These are phyloP conservation scores for Homarus gammarus DNA, from an alignment of 2,888 invertebrate species.

Conservation along the genomic window DNA sequence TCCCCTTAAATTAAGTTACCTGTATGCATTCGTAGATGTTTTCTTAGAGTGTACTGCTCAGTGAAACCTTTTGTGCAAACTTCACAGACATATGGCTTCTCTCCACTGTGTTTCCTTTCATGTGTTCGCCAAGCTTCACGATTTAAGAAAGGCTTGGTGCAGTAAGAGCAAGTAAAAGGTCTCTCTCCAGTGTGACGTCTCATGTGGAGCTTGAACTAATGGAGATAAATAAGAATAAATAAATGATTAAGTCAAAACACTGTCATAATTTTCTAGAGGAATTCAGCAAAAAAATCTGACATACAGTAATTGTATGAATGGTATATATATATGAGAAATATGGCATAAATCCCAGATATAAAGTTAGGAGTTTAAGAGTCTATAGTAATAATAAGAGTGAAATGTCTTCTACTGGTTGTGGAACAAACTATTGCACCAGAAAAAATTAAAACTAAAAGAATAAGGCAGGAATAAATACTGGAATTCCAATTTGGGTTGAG, in stretches of 20 bases:
- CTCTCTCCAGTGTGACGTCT: conserved; percentile 57
- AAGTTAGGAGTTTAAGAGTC: no score
- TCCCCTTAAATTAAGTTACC: no score
- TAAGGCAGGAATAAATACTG: no score
- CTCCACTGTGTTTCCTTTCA: conserved; percentile 81
- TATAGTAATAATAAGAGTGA: no score
- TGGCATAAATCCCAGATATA: no score
- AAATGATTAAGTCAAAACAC: not conserved
- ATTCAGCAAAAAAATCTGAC: no score
- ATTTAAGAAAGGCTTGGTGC: conserved; percentile 56
- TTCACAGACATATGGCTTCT: conserved; percentile 84
- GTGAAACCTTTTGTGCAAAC: conserved; percentile 84
- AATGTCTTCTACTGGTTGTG: no score
- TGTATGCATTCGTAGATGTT: conserved; percentile 84
- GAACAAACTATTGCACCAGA: no score
- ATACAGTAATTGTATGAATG: no score
- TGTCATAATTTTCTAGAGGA: not conserved
- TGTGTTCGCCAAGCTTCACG: conserved; percentile 61
- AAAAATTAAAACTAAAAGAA: no score
- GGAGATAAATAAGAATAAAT: not conserved
- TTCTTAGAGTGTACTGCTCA: conserved; percentile 84
- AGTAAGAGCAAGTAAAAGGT: conserved; percentile 53
- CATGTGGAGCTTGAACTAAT: conserved; percentile 61
- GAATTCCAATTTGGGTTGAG: no score
- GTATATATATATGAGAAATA: no score